Conservation (phyloP, 2,113 vertebrate species). For the Andinoacara biseriatus region DNA sequence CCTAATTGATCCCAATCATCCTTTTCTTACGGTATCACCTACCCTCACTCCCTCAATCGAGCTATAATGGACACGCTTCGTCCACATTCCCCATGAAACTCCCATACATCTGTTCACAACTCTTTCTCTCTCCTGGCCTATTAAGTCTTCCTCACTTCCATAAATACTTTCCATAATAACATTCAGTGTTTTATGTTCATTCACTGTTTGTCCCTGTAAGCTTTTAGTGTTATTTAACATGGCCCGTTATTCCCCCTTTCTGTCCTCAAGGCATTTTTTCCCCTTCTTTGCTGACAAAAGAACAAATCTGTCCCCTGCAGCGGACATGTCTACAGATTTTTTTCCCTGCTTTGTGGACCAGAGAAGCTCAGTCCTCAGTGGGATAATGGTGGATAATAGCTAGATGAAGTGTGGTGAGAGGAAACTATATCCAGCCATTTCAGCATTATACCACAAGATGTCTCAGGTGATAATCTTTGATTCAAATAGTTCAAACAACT, state of each 20-base stretch:
- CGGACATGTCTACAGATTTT: slow-evolving; percentile 43
- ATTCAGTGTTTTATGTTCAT: not conserved
- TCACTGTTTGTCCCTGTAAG: slow-evolving; percentile 10
- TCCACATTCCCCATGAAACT: slow-evolving; percentile 17
- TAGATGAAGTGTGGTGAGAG: slow-evolving; percentile 12
- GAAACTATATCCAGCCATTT: slow-evolving; percentile 9
- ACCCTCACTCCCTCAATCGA: not conserved
- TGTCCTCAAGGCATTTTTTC: slow-evolving; percentile 10
- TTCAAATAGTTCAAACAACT: not conserved
- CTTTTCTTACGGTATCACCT: slow-evolving; percentile 1
- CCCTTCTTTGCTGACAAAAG: slow-evolving; percentile 17
- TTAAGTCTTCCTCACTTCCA: slow-evolving; percentile 11
- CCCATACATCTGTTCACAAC: slow-evolving; percentile 15
- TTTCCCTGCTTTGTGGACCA: slow-evolving; percentile 16
- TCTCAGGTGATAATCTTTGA: slow-evolving; percentile 1
- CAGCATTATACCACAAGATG: slow-evolving; percentile 2
- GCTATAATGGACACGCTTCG: not conserved
- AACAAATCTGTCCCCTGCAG: slow-evolving; percentile 32
- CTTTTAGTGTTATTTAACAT: slow-evolving; percentile 14
- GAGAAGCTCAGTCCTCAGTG: slow-evolving; percentile 28
- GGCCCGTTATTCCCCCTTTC: slow-evolving; percentile 14
- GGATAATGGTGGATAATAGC: slow-evolving; percentile 32
- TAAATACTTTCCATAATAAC: not conserved
- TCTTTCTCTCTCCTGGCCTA: not conserved
- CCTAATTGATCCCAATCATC: slow-evolving; percentile 27